Conservation (phyloP, 2,888 invertebrate species). For the Metallyticus violacea region DNA sequence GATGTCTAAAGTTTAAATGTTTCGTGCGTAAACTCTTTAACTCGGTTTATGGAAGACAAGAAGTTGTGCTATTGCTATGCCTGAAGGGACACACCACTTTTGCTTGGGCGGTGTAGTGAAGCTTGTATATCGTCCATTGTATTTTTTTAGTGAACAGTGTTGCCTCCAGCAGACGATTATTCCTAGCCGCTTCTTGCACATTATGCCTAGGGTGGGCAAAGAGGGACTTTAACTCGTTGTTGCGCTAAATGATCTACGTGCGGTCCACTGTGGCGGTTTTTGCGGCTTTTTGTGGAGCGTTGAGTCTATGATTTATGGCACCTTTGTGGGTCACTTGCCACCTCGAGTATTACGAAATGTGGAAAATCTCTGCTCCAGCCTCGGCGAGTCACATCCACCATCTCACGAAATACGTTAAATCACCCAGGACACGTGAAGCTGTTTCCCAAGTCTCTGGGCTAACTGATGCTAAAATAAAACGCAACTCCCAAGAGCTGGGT, state of each 20-base stretch:
- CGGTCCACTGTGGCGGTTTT: background rate
- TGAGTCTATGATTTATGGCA: conserved; percentile 20
- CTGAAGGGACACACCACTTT: background rate
- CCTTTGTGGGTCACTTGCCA: conserved; percentile 26
- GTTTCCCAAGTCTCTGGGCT: background rate
- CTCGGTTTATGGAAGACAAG: no score
- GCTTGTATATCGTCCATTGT: no score
- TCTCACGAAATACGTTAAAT: conserved; percentile 18
- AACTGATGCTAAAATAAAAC: background rate
- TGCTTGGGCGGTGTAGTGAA: no score
- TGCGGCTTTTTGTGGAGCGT: background rate
- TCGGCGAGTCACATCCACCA: background rate
- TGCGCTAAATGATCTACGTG: background rate
- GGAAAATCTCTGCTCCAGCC: conserved; percentile 17
- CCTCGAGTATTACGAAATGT: conserved; percentile 27
- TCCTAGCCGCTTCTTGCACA: background rate
- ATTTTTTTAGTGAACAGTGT: no score
- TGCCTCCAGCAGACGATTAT: background rate
- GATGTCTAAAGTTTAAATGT: no score
- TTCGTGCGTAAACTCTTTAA: no score
- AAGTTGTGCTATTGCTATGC: background rate
- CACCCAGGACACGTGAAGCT: background rate
- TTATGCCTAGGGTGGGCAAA: background rate
- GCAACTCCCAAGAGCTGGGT: background rate
- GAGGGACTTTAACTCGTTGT: background rate